These are phyloP conservation scores for Drosophila mercatorum DNA, from an alignment of 2,888 invertebrate species.

Conservation along the genomic window DNA sequence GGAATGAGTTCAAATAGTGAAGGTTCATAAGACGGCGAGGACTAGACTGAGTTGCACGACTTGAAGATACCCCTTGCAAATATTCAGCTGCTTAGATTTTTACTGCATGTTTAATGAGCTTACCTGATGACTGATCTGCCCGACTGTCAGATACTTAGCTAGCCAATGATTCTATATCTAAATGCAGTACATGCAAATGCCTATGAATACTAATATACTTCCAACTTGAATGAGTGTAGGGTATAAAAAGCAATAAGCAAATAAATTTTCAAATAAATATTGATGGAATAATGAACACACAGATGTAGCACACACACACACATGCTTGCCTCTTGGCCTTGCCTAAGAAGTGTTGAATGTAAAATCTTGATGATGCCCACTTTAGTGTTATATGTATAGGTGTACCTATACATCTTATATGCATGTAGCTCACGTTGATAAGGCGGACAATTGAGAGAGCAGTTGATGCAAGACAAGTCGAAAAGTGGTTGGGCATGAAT, in stretches of 20 bases:
- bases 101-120: neutral
- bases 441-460: slow-evolving; percentile 69
- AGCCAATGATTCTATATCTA: neutral
- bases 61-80: neutral
- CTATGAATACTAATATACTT: neutral
- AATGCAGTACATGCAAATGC: too few species aligned
- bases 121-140: neutral
- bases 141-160: neutral
- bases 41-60: neutral
- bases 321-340: slow-evolving; percentile 37
- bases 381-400: neutral
- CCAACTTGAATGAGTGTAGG: neutral
- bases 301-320: slow-evolving; percentile 1
- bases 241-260: slow-evolving; percentile 2
- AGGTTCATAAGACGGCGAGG: too few species aligned
- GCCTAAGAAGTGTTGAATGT: slow-evolving; percentile 42
- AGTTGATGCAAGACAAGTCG: slow-evolving; percentile 39
- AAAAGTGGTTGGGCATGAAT: slow-evolving; percentile 39
- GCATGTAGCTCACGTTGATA: slow-evolving; percentile 39
- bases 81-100: neutral
- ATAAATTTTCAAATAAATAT: slow-evolving; percentile 21
- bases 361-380: slow-evolving; percentile 24
- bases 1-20: too few species aligned
- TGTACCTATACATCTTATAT: neutral
- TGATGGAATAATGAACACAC: slow-evolving; percentile 12